A percentile compares a stretch with the other conserved stretches of the same genome.
Evolutionary conservation across 2,113 vertebrate genomes (phyloP).

Genomic region (Pantherophis guttatus): DNA sequence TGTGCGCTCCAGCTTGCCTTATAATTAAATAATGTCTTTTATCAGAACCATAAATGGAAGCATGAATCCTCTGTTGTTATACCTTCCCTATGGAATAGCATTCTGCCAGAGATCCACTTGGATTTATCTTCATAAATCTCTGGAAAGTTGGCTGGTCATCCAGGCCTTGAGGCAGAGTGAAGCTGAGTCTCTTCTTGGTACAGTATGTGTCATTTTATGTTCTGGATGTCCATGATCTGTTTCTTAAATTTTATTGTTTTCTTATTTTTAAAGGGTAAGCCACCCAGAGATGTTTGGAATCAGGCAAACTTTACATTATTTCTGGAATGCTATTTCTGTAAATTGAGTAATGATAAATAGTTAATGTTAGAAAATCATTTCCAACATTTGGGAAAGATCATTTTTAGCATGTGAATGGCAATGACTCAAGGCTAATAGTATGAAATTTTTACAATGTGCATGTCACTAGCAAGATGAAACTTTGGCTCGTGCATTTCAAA

Average conservation of each 20-base stretch:
- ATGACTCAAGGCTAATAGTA: background rate
- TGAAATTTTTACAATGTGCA: background rate
- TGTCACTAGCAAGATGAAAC: background rate
- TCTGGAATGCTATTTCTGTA: background rate
- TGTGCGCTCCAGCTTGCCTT: background rate
- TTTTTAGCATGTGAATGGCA: background rate
- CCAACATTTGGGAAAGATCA: background rate
- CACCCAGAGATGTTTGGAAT: background rate
- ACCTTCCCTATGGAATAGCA: background rate
- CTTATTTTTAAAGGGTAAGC: background rate
- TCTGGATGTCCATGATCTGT: background rate
- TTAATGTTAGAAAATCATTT: background rate
- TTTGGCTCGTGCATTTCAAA: background rate
- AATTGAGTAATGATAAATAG: background rate
- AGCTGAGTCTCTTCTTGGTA: background rate
- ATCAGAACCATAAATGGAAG: background rate
- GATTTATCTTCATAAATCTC: background rate
- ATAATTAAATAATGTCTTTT: background rate
- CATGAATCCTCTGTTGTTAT: background rate
- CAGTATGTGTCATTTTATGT: background rate
- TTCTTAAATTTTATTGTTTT: background rate
- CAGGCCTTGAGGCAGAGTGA: background rate
- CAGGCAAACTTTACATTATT: background rate
- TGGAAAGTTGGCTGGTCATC: background rate
- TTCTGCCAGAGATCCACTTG: background rate